Percentiles rank a stretch among this genome's conserved stretches.
Evolutionary conservation across 2,888 invertebrate genomes (phyloP).

Genomic region (Endotricha flammealis): DNA sequence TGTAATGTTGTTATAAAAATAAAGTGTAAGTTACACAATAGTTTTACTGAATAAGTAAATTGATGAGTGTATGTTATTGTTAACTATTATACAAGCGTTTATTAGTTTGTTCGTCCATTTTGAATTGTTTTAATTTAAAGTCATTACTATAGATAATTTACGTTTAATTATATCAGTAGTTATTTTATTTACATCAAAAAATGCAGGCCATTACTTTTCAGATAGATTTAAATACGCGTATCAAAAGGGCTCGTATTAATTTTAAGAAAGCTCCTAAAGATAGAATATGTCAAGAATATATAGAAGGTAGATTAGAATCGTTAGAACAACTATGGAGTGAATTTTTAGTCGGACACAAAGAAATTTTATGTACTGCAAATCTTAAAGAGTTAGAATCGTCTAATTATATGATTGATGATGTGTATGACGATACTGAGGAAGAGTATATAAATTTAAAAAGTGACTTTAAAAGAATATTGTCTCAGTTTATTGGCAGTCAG

Average conservation of each 20-base stretch:
- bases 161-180: not conserved
- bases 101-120: no score
- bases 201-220: not conserved
- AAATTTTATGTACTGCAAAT: not conserved
- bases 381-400: not conserved
- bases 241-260: slow-evolving; percentile 6
- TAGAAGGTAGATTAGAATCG: slow-evolving; percentile 10
- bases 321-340: slow-evolving; percentile 12
- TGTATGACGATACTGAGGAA: not conserved
- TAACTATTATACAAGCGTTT: no score
- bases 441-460: not conserved
- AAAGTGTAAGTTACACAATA: not conserved
- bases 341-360: slow-evolving; percentile 9
- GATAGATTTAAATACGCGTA: slow-evolving; percentile 1
- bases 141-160: no score
- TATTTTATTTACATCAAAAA: no score
- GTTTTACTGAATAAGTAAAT: no score
- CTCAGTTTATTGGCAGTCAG: no score
- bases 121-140: no score
- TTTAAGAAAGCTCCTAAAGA: slow-evolving; percentile 11
- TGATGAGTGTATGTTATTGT: no score
- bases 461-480: no score
- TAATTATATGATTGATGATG: not conserved
- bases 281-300: slow-evolving; percentile 7
- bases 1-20: no score